These are phyloP conservation scores for Dynastes hyllus DNA, from an alignment of 2,888 invertebrate genomes.

Conservation along the genomic window DNA sequence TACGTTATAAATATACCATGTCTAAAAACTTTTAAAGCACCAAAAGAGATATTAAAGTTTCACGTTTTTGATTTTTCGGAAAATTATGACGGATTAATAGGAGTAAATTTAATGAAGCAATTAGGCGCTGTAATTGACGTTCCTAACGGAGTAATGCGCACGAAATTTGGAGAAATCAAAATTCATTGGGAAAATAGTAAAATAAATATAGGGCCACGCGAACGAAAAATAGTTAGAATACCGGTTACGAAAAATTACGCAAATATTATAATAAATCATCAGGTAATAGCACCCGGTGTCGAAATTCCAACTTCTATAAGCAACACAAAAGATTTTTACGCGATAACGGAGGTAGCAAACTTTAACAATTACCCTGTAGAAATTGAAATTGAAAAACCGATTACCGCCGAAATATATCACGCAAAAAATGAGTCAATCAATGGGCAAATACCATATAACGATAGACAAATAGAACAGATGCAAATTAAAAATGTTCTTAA, in stretches of 20 bases:
- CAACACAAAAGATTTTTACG: too few species aligned
- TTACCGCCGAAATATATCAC: too few species aligned
- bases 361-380: too few species aligned
- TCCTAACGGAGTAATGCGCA: background rate
- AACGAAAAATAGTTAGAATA: background rate
- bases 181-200: too few species aligned
- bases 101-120: slow-evolving; percentile 6
- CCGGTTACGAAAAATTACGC: background rate
- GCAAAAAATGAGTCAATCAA: background rate
- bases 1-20: too few species aligned
- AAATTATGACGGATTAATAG: background rate
- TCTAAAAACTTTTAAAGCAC: too few species aligned
- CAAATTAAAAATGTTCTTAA: slow-evolving; percentile 12
- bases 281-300: slow-evolving; percentile 22
- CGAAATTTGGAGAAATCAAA: too few species aligned
- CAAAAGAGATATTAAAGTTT: too few species aligned
- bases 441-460: background rate
- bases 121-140: background rate
- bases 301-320: background rate
- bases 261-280: slow-evolving; percentile 16
- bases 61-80: too few species aligned
- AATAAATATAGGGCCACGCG: background rate
- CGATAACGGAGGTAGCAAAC: too few species aligned
- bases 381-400: too few species aligned
- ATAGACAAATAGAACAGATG: background rate